A percentile compares a stretch with the other conserved stretches of the same genome.
phyloP scores from a whole-genome alignment of 2,113 vertebrate species.

The Malurus alboscapulatus region DNA sequence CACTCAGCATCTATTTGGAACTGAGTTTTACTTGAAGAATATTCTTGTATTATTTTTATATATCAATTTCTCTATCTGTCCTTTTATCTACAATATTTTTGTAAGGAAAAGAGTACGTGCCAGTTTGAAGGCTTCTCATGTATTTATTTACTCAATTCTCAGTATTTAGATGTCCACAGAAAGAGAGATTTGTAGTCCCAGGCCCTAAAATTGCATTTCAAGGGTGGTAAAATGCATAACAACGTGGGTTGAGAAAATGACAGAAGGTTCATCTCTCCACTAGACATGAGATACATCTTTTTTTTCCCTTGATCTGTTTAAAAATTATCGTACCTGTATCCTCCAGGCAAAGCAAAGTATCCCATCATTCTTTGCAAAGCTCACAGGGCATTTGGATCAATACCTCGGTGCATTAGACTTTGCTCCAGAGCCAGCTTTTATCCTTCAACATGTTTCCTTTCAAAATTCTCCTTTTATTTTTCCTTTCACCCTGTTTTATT shows the following conservation, averaged over 20 bases:
- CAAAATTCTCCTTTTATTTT: background rate
- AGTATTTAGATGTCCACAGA: background rate
- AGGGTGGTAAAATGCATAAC: background rate
- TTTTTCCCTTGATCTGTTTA: background rate
- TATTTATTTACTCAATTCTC: background rate
- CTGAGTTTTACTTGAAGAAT: background rate
- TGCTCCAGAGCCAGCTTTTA: background rate
- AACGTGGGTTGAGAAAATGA: background rate
- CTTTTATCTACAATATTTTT: background rate
- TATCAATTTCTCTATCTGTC: background rate
- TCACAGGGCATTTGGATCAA: background rate
- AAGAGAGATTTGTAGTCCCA: background rate
- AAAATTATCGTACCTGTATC: background rate
- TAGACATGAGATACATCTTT: background rate
- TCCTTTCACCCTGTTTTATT: background rate
- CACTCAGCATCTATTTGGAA: background rate
- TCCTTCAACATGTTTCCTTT: background rate
- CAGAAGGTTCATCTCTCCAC: background rate
- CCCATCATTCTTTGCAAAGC: background rate
- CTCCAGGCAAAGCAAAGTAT: background rate
- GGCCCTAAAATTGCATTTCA: background rate
- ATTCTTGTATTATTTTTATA: background rate
- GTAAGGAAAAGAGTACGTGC: fast-evolving
- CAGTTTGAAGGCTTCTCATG: background rate
- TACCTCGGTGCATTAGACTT: background rate